Percentiles rank a stretch among this genome's conserved stretches.
These are phyloP conservation scores for Seira musarum DNA, from an alignment of 2,888 invertebrate genomes.

Conservation along the genomic window DNA sequence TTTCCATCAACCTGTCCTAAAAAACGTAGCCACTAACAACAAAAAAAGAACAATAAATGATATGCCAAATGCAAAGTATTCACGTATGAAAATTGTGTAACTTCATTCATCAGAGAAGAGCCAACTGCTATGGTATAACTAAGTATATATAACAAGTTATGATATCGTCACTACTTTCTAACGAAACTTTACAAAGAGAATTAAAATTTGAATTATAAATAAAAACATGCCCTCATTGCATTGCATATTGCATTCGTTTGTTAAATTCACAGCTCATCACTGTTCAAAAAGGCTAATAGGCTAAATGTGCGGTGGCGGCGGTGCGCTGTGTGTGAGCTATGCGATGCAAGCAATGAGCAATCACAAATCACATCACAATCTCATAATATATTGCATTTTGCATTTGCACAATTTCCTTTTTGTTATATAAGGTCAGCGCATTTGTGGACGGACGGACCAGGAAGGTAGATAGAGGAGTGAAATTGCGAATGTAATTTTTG, in stretches of 20 bases:
- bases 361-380: too few relatives aligned
- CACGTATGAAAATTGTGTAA: too few relatives aligned
- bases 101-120: too few relatives aligned
- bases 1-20: neutral
- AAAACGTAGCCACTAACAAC: neutral
- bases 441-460: neutral
- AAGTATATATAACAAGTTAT: too few relatives aligned
- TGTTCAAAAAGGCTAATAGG: neutral
- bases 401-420: neutral
- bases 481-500: conserved; percentile 4
- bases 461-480: neutral
- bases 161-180: conserved; percentile 6
- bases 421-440: conserved; percentile 53
- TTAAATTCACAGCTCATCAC: neutral
- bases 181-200: neutral
- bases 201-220: conserved; percentile 5
- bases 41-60: too few relatives aligned
- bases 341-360: conserved; percentile 27
- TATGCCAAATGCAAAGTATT: neutral
- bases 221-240: neutral
- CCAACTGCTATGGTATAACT: too few relatives aligned
- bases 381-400: too few relatives aligned
- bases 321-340: conserved; percentile 23
- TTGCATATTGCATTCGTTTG: neutral
- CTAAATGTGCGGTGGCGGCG: neutral